Evolutionary conservation across 2,797 vertebrate species (phyloP), one percentile per base, ranked within the genome.

Genomic region (Anguilla megastoma): DNA sequence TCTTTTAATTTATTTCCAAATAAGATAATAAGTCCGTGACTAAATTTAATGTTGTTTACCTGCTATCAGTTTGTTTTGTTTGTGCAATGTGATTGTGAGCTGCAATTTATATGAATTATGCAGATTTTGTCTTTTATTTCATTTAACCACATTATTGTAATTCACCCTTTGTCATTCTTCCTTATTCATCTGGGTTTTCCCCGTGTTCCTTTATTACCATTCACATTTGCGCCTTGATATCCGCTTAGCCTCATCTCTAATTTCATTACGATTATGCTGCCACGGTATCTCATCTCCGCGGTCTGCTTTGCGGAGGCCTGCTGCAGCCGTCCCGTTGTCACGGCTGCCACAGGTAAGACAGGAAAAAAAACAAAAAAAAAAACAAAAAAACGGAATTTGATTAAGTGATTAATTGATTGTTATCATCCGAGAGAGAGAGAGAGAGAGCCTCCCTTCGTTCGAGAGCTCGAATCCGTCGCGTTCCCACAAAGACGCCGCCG

Each of bases 401-500:
- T 82, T 82, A 82, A 82, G 6, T 48, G 79, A 82, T 50, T 76
- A 18, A 36, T 41, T 50, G 41, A 82, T 48, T 50, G 41, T 82
- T 82, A 24, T 82, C 41, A 10, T 18, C 14, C 36, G 33, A 33
- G 33, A 36, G 36, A 36, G 36, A 41, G 36, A 41, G 36, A 41
- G 79, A 82, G 79, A 8, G 8, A 21, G 79, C 6, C 18, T 48
- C 79, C 79, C 41, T 48, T 50, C 21, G 10, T 50, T 82, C 2
- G 3, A 50, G 41, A 58, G 76, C 21, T 1, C 4, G 33, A 60
- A 82, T 69, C 12, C 36, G 21, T 24, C 1, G 30, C 69, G 36
- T 87, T 85, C 45, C 1, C 71, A 84, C 87, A 74, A 52, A 85
- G 45, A 85, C 36, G 36, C 24, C 87, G 30, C 48, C 45, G 58